Base-by-base conservation (phyloP, 2,888 invertebrate genomes). In the Acanthococcus lagerstroemiae region DNA sequence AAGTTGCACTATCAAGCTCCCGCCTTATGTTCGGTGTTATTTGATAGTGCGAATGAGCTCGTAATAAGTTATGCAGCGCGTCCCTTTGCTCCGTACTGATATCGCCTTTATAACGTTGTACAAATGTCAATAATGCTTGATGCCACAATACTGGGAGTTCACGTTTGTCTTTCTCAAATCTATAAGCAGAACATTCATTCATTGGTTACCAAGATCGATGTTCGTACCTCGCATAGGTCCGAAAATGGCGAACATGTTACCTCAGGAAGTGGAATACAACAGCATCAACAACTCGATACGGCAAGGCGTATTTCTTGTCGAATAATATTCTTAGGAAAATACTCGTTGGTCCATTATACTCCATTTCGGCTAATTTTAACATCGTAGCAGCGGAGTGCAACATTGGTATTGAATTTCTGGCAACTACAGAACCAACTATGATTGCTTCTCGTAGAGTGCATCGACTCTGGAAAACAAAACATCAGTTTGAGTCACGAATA, bases 221-320 rank as follows among this genome's bases (percentile, higher is more conserved):
- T 6, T 9, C 37, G 2, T 2, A 37, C n/a, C 37, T 37, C 37
- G 37, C 37, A 37, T 9, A 37, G 37, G n/a, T 22, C 3, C 3
- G 5, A 45, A 45, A 45, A 17, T 45, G 12, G 6, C 15, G 6
- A 9, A 48, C 44, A 45, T 69, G 73, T 75, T 78, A 93, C 93
- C 88, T 86, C 37, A 95, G 75, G 76, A 96, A 97, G 77, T 97
- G 96, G 74, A 90, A 89, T 2, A 96, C 94, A 6, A 94, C 85
- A 15, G 90, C 91, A 80, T 99, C 97, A 4, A 97, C 84, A 1
- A 95, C 97, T 72, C 91, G 82, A 76, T 90, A 96, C 0, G 97
- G 97, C 65, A 99, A 80, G 0, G 96, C 95, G 80, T 99, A 99
- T 75, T 96, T 95, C 77, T 99, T 99, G 75, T 97, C 95, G 69